These are phyloP conservation scores for Rhadinocentrus ornatus DNA, from an alignment of 2,797 vertebrate genomes.

Conservation along the genomic window DNA sequence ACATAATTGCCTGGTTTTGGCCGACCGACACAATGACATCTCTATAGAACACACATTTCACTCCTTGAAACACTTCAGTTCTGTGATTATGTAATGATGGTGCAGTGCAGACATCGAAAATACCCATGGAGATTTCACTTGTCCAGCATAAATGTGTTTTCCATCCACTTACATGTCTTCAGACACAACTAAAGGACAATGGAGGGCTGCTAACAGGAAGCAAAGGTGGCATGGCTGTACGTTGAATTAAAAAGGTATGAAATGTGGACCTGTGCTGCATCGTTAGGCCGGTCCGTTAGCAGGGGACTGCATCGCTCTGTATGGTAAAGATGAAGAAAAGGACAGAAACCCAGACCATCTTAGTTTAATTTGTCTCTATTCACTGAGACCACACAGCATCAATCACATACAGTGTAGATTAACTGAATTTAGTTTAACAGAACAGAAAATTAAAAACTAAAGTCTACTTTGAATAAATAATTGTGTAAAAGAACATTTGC, in stretches of 20 bases:
- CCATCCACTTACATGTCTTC: slow-evolving; percentile 47
- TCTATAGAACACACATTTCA: slow-evolving; percentile 43
- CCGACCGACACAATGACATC: slow-evolving; percentile 29
- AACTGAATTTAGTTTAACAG: not conserved
- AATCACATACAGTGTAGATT: not conserved
- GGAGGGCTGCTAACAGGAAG: slow-evolving; percentile 58
- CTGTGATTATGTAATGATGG: slow-evolving; percentile 32
- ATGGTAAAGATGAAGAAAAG: slow-evolving; percentile 3
- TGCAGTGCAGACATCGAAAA: slow-evolving; percentile 31
- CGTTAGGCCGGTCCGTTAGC: slow-evolving; percentile 74
- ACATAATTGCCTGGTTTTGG: slow-evolving; percentile 44
- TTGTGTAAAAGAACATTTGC: too few species aligned
- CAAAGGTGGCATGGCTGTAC: slow-evolving; percentile 53
- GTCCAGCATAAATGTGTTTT: slow-evolving; percentile 47
- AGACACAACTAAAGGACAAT: slow-evolving; percentile 50
- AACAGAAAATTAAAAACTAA: not conserved
- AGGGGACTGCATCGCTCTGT: slow-evolving; percentile 71
- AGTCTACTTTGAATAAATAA: not conserved
- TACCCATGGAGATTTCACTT: slow-evolving; percentile 31
- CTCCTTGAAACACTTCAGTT: slow-evolving; percentile 28
- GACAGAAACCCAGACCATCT: not conserved
- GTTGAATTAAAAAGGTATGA: slow-evolving; percentile 53
- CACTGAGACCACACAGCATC: not conserved
- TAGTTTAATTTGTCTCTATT: not conserved
- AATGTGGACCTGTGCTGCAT: slow-evolving; percentile 31